Evolutionary conservation across 2,113 vertebrate genomes (phyloP).

Genomic region (Porphyrio hochstetteri): DNA sequence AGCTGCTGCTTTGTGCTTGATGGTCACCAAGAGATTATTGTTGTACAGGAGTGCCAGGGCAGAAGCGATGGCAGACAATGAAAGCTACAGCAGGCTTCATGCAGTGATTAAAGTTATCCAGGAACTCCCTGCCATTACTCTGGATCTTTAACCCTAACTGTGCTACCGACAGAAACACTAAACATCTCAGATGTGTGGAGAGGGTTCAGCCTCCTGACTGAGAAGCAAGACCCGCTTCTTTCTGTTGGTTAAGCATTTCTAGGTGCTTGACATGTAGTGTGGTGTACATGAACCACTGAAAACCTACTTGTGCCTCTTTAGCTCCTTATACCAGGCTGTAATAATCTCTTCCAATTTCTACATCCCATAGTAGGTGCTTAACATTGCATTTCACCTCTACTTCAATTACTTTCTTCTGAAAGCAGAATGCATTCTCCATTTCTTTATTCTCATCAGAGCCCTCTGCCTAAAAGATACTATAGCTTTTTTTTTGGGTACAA

Average conservation of each 20-base stretch:
- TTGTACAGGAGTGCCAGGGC: not conserved
- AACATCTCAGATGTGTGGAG: not conserved
- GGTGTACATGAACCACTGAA: not conserved
- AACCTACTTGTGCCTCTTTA: not conserved
- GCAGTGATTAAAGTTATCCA: not conserved
- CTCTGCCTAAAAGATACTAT: not conserved
- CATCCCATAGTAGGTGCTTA: not conserved
- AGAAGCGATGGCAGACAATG: not conserved
- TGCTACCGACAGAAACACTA: not conserved
- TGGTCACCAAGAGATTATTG: not conserved
- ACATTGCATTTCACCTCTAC: not conserved
- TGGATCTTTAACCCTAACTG: not conserved
- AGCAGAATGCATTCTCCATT: not conserved
- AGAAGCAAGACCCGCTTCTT: not conserved
- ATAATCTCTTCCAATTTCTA: not conserved
- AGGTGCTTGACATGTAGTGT: not conserved
- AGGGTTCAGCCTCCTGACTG: not conserved
- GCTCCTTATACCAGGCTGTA: not conserved
- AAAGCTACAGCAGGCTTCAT: not conserved
- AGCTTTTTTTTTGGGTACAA: not conserved
- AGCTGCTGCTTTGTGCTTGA: not conserved
- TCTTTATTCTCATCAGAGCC: not conserved
- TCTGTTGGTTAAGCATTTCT: not conserved
- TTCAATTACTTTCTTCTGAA: not conserved
- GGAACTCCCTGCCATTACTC: not conserved